Evolutionary conservation across 2,113 vertebrate genomes (phyloP), one percentile per base, ranked within the genome.

Genomic region (Nannospalax galili): DNA sequence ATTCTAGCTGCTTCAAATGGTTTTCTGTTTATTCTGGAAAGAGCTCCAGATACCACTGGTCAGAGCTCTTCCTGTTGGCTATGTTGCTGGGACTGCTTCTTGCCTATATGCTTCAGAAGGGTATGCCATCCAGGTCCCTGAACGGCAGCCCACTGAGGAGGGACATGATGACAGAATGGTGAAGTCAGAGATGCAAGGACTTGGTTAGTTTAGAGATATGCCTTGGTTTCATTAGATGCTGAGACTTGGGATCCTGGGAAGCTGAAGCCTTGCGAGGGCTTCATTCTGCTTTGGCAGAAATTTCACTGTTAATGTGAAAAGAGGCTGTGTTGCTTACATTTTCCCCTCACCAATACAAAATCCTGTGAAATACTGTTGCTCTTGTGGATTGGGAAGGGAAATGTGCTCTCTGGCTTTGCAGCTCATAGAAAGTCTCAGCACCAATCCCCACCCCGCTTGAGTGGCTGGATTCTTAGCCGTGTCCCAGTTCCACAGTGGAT

Each of bases 1-100:
- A n/a, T 81, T 75, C 93, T 93, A 92, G 92, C 88, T 70, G 84
- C 91, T 90, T 58, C 96, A 84, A 45, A n/a, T 95, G 89, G 69
- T 80, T 94, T 97, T 82, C 11, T 97, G 45, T 96, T 97, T 97
- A 84, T 97, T 90, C 94, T 97, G 95, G 95, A 96, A 93, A 80
- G 64, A 67, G 60, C 60, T 93, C 88, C 92, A 96, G 97, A 96
- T 95, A 75, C 92, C 52, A 97, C 75, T 96, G 97, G 96, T 93
- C 82, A 93, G 22, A 52, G 69, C 85, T 60, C 88, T 97, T 97
- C 95, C 95, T 86, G 95, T 94, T 3, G 22, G 74, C 90, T 4
- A 7, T 1, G 1, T 60, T 32, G 48, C 56, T 20, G n/a, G 75
- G 92, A 28, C 94, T 11, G 1, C 40, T 93, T 91, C 90, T 96